A percentile compares a stretch with the other conserved stretches of the same genome.
Evolutionary conservation across 2,797 vertebrate species (phyloP).

Genomic region (Paedocypris micromegethes): DNA sequence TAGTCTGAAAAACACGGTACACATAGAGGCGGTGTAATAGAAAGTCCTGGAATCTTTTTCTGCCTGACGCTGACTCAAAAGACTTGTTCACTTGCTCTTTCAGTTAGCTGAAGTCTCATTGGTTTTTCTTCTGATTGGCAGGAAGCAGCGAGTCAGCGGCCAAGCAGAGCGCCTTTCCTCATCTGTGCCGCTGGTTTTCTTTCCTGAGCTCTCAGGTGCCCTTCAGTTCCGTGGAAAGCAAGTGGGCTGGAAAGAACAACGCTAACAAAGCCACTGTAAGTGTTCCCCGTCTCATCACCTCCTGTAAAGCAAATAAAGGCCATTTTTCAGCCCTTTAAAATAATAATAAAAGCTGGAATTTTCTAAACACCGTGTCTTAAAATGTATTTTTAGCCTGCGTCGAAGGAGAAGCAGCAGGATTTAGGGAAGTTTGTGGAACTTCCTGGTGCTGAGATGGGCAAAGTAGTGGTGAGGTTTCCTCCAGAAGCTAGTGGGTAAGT

Average conservation of each 20-base stretch:
- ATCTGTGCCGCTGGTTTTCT: constrained; percentile 83
- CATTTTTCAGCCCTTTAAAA: too few species aligned
- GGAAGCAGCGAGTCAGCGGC: constrained; percentile 64
- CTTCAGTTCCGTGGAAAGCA: constrained; percentile 77
- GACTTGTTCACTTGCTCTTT: too few species aligned
- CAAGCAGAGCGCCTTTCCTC: constrained; percentile 69
- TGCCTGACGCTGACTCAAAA: too few species aligned
- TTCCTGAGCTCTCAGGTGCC: constrained; percentile 82
- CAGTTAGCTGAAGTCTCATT: too few species aligned
- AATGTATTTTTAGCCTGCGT: constrained; percentile 64
- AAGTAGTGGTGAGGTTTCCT: constrained; percentile 94
- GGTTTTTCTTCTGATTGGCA: constrained; percentile 46
- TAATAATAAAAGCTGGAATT: too few species aligned
- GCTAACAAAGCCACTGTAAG: constrained; percentile 52
- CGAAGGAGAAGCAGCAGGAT: constrained; percentile 83
- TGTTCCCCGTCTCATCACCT: neutral
- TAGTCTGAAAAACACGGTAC: too few species aligned
- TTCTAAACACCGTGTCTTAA: constrained; percentile 11
- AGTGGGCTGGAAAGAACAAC: constrained; percentile 60
- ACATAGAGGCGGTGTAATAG: too few species aligned
- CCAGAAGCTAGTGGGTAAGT: constrained; percentile 97
- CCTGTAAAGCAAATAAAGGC: too few species aligned
- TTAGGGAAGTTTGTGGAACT: constrained; percentile 96
- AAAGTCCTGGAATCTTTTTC: too few species aligned
- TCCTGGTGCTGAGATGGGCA: constrained; percentile 93